phyloP scores from a whole-genome alignment of 2,888 invertebrate species.

The Geophilus truncorum region DNA sequence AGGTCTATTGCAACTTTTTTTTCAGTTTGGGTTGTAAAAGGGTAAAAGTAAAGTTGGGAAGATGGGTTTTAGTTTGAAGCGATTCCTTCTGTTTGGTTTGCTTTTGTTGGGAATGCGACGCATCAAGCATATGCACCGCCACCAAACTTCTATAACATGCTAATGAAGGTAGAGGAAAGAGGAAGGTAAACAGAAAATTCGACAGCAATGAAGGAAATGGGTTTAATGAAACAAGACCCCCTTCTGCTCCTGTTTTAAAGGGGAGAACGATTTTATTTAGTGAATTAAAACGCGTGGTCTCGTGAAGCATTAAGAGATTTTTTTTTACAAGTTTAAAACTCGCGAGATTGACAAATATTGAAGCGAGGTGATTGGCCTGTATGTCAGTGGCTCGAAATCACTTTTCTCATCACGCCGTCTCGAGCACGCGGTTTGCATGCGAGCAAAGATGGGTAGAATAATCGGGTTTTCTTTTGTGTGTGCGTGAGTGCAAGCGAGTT shows the following conservation, averaged over 20 bases:
- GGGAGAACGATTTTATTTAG: no score
- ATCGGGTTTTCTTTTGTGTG: conserved; percentile 20
- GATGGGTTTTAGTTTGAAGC: background rate
- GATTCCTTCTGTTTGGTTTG: background rate
- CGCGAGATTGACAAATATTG: background rate
- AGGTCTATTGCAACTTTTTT: background rate
- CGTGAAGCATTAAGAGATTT: background rate
- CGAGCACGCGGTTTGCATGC: conserved; percentile 3
- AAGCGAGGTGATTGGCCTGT: background rate
- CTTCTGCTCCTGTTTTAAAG: background rate
- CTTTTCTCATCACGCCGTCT: background rate
- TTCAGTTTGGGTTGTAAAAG: background rate
- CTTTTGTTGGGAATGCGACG: background rate
- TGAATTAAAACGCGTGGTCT: background rate
- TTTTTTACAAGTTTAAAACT: background rate
- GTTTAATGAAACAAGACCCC: background rate
- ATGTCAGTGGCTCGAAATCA: background rate
- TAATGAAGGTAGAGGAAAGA: background rate
- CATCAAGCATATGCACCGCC: background rate
- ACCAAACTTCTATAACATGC: conserved; percentile 6
- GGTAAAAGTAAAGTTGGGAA: background rate
- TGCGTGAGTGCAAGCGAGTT: conserved; percentile 13
- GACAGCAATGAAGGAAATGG: conserved; percentile 15
- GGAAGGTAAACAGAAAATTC: conserved; percentile 1
- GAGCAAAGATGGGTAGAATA: background rate